phyloP scores from a whole-genome alignment of 2,113 vertebrate species.

The Emydocephalus ijimae region DNA sequence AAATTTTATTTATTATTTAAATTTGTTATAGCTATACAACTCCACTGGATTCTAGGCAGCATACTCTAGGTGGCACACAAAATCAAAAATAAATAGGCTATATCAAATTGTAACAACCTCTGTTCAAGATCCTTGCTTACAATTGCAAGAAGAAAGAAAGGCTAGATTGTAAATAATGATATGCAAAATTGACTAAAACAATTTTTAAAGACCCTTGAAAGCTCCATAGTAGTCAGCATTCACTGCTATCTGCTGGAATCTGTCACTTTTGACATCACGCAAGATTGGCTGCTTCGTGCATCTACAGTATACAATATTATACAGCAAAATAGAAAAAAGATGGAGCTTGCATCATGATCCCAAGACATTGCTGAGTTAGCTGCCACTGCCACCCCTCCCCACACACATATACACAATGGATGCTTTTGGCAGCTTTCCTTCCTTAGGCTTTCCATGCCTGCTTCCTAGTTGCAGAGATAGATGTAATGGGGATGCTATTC shows the following conservation, averaged over 20 bases:
- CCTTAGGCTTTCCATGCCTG: neutral
- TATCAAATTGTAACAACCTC: neutral
- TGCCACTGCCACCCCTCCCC: neutral
- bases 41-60: neutral
- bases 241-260: neutral
- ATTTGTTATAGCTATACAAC: neutral
- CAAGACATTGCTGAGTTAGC: neutral
- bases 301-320: neutral
- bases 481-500: neutral
- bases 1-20: neutral
- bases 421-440: neutral
- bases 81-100: neutral
- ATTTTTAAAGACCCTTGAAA: neutral
- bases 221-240: neutral
- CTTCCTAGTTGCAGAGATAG: neutral
- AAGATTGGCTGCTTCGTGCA: neutral
- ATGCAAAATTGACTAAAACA: neutral
- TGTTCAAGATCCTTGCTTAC: neutral
- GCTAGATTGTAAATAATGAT: neutral
- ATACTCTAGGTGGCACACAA: no score
- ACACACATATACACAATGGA: neutral
- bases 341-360: neutral
- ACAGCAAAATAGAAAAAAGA: neutral
- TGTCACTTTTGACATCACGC: neutral
- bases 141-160: neutral